A percentile compares a stretch with the other conserved stretches of the same genome.
Evolutionary conservation across 2,797 vertebrate genomes (phyloP).

Genomic region (Darevskia nairensis): DNA sequence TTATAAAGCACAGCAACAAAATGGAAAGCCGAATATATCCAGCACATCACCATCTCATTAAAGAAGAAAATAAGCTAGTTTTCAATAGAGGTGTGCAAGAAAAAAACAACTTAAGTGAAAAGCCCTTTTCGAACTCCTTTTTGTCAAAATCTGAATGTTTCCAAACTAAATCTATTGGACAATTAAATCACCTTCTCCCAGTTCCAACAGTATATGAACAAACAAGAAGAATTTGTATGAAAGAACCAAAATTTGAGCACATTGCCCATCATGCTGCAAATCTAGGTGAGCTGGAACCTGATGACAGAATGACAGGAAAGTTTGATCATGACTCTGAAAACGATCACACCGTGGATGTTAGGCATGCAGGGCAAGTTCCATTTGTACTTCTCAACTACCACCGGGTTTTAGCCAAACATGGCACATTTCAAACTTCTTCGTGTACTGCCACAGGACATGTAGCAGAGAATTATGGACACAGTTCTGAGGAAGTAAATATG

Average conservation of each 20-base stretch:
- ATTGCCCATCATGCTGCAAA: constrained; percentile 50
- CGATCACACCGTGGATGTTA: constrained; percentile 74
- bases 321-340: constrained; percentile 66
- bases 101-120: constrained; percentile 57
- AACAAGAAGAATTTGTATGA: constrained; percentile 79
- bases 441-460: constrained; percentile 76
- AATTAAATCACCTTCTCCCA: constrained; percentile 78
- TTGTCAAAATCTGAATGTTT: constrained; percentile 80
- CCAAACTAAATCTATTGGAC: constrained; percentile 76
- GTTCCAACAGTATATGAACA: constrained; percentile 83
- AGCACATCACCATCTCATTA: constrained; percentile 66
- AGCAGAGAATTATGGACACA: constrained; percentile 74
- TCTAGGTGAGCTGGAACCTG: constrained; percentile 57
- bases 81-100: constrained; percentile 75
- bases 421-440: constrained; percentile 76
- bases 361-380: constrained; percentile 79
- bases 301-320: constrained; percentile 61
- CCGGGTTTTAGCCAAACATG: constrained; percentile 86
- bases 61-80: constrained; percentile 77
- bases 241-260: constrained; percentile 77
- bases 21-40: constrained; percentile 66
- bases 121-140: constrained; percentile 66
- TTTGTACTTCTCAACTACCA: constrained; percentile 89
- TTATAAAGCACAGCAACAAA: constrained; percentile 73
- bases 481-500: constrained; percentile 74